Evolutionary conservation across 2,888 invertebrate genomes (phyloP), one percentile per base, ranked within the genome.

Genomic region (Xylophagus ater): DNA sequence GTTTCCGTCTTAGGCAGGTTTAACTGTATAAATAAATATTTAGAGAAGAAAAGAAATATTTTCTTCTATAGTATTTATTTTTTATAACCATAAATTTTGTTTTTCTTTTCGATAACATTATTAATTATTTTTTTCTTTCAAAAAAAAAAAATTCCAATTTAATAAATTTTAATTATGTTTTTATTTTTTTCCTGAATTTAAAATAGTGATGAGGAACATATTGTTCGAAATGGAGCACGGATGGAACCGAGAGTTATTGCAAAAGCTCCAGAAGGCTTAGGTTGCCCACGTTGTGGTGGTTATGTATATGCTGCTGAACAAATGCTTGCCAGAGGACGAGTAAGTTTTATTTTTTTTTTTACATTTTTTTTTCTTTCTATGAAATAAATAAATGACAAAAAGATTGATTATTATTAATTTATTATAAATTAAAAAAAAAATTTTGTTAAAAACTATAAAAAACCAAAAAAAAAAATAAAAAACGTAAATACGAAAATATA

Each of bases 251-350:
- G 79, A 52, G 70, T 72, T 45, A 81, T 83, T 59, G 82, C 83
- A 20, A 82, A 78, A 66, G 86, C 87, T 35, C 84, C 84, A 26
- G 81, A 82, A 52, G 87, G 87, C 37, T 74, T 85, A 65, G 88
- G 87, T 45, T 89, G 89, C 58, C 89, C 88, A 20, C 73, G 88
- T 54, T 89, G 88, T 61, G 88, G 88, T 48, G 87, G 88, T 47
- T 86, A 67, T 60, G 89, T 89, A 38, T 90, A 88, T 66, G 86
- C 86, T 47, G 89, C 89, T 44, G 89, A 90, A 68, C 86, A 88
- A 69, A 88, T 88, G 87, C 72, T 89, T 57, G 88, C 88, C 51
- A 76, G 86, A 62, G 87, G 86, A 72, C 75, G 80, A 74, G 87
- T 88, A 72, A 80, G 78, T 72, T 44, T 31, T 17, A 31, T 13